Base-by-base conservation (phyloP, 30 jellyfish, hydroid and myxozoan species). In the Clytia hemisphaerica region DNA sequence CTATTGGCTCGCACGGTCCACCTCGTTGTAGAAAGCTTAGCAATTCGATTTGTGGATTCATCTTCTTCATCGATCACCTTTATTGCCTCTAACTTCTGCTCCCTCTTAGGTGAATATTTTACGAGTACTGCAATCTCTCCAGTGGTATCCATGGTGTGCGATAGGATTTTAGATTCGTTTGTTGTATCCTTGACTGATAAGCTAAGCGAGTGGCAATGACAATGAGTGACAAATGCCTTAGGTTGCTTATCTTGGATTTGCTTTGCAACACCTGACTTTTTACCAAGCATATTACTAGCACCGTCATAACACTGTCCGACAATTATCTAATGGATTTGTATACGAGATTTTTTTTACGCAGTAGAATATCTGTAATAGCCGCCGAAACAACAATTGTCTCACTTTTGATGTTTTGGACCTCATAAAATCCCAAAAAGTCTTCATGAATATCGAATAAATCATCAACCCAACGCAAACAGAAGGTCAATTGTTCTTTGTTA, bases 1-100 rank as follows among this genome's bases (percentile, higher is more conserved):
- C 87, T 36, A 16, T 55, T n/a, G 18, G 87, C 87, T 14, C 72
- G 87, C 53, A 75, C 87, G 34, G 83, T 60, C 83, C 83, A 75
- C 28, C 83, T 42, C 29, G 83, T 47, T 12, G 78, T 26, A 59
- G 62, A 71, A 71, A 30, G 51, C 28, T 55, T 72, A 44, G 26
- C 30, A 67, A 19, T 30, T 19, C 25, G 37, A 25, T 42, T 57
- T 32, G 28, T 32, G 74, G 25, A 36, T 22, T 29, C 16, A 27
- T 71, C 78, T 57, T 72, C 84, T 29, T 35, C 82, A 40, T 58
- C 54, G 12, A n/a, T 9, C n/a, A 42, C 53, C n/a, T 42, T 42
- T 42, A 42, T 42, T 42, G 77, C 67, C 18, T 61, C 44, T 63
- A 75, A 51, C 34, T 61, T 40, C 6, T 61, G 65, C 27, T 61